A percentile compares a stretch with the other conserved stretches of the same genome.
Evolutionary conservation across 2,113 vertebrate species (phyloP).

Genomic region (Xenopus borealis): DNA sequence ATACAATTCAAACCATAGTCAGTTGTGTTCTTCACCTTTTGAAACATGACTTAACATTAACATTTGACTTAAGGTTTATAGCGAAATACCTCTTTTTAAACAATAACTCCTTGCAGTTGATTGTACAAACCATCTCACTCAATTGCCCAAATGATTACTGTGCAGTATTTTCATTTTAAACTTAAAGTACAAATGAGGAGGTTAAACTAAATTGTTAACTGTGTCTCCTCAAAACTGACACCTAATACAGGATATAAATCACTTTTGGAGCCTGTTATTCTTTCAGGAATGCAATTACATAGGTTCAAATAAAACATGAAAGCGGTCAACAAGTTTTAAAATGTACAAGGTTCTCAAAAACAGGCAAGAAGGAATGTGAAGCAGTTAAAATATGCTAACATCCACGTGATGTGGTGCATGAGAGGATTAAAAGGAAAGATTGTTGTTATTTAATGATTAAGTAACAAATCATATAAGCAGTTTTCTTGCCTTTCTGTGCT

Average conservation of each 20-base stretch:
- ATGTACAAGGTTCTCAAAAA: slow-evolving; percentile 88
- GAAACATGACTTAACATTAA: too few species aligned
- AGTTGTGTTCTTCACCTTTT: too few species aligned
- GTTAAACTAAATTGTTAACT: slow-evolving; percentile 85
- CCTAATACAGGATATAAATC: slow-evolving; percentile 97
- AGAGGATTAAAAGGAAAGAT: slow-evolving; percentile 66
- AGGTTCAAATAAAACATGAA: slow-evolving; percentile 99
- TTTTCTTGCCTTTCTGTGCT: slow-evolving; percentile 7
- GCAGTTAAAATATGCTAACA: slow-evolving; percentile 97
- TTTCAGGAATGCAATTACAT: slow-evolving; percentile 99
- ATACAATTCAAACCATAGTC: too few species aligned
- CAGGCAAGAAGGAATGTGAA: slow-evolving; percentile 93
- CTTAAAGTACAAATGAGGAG: slow-evolving; percentile 72
- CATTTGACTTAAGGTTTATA: too few species aligned
- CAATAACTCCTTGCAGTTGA: background rate
- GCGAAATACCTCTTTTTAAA: too few species aligned
- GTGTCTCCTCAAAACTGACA: slow-evolving; percentile 89
- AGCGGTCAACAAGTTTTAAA: slow-evolving; percentile 97
- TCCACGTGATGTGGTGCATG: slow-evolving; percentile 74
- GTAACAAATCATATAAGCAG: slow-evolving; percentile 53
- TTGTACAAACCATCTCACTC: slow-evolving; percentile 19
- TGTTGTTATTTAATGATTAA: slow-evolving; percentile 65
- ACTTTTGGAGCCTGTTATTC: slow-evolving; percentile 87
- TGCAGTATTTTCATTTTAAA: slow-evolving; percentile 52
- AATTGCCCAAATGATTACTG: slow-evolving; percentile 5